A percentile compares a stretch with the other conserved stretches of the same genome.
Conservation (phyloP, 2,113 vertebrate genomes). For the Pampusana beccarii region DNA sequence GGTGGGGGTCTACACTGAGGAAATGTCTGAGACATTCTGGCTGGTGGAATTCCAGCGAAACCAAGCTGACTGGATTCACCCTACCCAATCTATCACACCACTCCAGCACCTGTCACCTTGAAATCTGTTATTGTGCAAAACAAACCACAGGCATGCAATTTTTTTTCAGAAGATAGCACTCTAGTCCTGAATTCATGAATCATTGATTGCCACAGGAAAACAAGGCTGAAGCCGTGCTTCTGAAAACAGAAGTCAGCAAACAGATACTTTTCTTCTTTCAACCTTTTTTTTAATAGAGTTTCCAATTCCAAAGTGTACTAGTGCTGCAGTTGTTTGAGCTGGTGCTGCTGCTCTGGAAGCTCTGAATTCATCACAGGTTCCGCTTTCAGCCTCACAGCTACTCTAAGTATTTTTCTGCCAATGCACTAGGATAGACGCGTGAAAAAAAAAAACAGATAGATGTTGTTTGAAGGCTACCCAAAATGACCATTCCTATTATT, state of each 20-base stretch:
- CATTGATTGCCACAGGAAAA: conserved; percentile 64
- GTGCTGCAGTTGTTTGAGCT: background rate
- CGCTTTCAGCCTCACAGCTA: background rate
- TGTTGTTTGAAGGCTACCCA: background rate
- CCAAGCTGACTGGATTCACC: conserved; percentile 25
- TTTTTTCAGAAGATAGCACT: conserved; percentile 32
- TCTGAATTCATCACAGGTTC: conserved; percentile 42
- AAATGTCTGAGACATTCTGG: conserved; percentile 14
- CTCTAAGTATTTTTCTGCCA: conserved; percentile 29
- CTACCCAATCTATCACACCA: conserved; percentile 17
- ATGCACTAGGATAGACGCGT: background rate
- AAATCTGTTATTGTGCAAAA: conserved; percentile 62
- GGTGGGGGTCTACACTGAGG: background rate
- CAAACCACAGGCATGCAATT: conserved; percentile 57
- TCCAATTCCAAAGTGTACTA: conserved; percentile 38
- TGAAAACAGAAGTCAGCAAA: conserved; percentile 49
- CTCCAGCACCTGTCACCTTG: conserved; percentile 51
- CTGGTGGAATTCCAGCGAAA: conserved; percentile 22
- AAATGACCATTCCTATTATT: background rate
- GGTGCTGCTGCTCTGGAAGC: background rate
- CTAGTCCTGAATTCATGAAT: conserved; percentile 51
- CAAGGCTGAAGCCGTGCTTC: conserved; percentile 38
- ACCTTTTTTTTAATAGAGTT: background rate
- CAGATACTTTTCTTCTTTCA: background rate
- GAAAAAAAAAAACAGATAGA: background rate